Evolutionary conservation across 2,113 vertebrate genomes (phyloP).

Genomic region (Aphyosemion australe): DNA sequence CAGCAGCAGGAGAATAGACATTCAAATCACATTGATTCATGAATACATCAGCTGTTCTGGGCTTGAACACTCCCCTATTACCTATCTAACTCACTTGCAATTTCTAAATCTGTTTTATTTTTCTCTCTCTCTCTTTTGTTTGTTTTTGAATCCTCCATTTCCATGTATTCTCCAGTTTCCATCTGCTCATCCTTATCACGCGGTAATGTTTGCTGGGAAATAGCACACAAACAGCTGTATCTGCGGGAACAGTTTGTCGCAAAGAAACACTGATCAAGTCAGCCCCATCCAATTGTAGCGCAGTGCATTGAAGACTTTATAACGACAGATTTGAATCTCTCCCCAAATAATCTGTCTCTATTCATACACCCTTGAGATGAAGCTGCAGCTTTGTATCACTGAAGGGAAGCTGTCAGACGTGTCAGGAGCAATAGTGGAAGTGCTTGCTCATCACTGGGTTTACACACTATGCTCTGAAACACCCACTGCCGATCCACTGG

Average conservation of each 20-base stretch:
- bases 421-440: constrained; percentile 60
- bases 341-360: constrained; percentile 64
- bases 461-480: constrained; percentile 40
- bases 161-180: background rate
- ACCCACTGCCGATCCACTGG: constrained; percentile 39
- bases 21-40: constrained; percentile 50
- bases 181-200: constrained; percentile 1
- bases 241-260: constrained; percentile 8
- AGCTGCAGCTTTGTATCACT: constrained; percentile 39
- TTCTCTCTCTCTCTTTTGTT: background rate
- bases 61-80: constrained; percentile 29
- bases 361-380: constrained; percentile 65
- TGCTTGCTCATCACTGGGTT: constrained; percentile 63
- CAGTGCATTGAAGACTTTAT: constrained; percentile 63
- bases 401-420: constrained; percentile 63
- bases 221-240: background rate
- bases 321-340: constrained; percentile 54
- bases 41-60: constrained; percentile 45
- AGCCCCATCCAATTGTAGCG: constrained; percentile 17
- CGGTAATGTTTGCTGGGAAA: constrained; percentile 5
- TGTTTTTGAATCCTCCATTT: background rate
- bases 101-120: constrained; percentile 2
- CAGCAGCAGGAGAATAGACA: constrained; percentile 44
- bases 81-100: constrained; percentile 20
- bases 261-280: constrained; percentile 19